These are phyloP conservation scores for Channa maculata DNA, from an alignment of 2,113 vertebrate genomes.

Conservation along the genomic window DNA sequence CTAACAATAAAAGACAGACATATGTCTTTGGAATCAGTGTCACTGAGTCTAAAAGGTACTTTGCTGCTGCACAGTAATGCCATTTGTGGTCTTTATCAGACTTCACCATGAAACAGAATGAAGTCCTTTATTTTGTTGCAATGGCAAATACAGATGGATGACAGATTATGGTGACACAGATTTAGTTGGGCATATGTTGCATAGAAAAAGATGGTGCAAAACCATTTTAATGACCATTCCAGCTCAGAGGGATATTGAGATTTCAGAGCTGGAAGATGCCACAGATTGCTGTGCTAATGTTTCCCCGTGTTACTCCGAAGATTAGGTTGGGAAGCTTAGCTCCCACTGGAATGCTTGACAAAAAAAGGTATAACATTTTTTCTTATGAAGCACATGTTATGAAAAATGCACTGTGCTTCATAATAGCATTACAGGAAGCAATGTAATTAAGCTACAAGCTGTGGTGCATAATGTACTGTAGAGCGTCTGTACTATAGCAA, in stretches of 20 bases:
- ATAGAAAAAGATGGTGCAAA: slow-evolving; percentile 45
- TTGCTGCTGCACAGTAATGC: background rate
- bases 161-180: slow-evolving; percentile 59
- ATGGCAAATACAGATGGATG: slow-evolving; percentile 58
- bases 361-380: slow-evolving; percentile 15
- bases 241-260: slow-evolving; percentile 65
- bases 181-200: slow-evolving; percentile 65
- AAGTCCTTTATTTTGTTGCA: slow-evolving; percentile 42
- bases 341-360: slow-evolving; percentile 34
- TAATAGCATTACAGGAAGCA: slow-evolving; percentile 65
- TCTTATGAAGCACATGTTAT: slow-evolving; percentile 53
- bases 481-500: background rate
- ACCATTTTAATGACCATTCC: slow-evolving; percentile 60
- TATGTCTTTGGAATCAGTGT: slow-evolving; percentile 2
- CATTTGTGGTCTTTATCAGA: slow-evolving; percentile 33
- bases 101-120: slow-evolving; percentile 36
- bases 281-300: slow-evolving; percentile 64
- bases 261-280: slow-evolving; percentile 59
- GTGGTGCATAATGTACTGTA: slow-evolving; percentile 34
- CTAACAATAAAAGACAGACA: background rate
- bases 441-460: slow-evolving; percentile 68
- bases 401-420: slow-evolving; percentile 57
- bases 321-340: slow-evolving; percentile 57
- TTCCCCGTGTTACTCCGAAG: slow-evolving; percentile 56
- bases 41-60: background rate